Conservation (phyloP, 2,113 vertebrate genomes). For the Brienomyrus longianalis region DNA sequence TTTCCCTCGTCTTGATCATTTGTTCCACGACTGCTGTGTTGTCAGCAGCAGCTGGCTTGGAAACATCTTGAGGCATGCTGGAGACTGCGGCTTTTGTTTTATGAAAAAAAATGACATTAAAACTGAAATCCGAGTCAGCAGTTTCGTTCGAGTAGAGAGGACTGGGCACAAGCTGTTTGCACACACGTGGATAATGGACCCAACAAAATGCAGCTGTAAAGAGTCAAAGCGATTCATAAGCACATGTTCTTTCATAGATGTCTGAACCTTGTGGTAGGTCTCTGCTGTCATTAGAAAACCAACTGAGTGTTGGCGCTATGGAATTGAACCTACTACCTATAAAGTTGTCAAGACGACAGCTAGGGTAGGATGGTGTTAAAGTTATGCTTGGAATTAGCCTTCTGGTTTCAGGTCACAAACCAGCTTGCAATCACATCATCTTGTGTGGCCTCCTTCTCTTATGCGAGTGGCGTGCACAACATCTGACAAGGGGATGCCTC, state of each 20-base stretch:
- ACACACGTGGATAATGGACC: slow-evolving; percentile 26
- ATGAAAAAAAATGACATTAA: slow-evolving; percentile 53
- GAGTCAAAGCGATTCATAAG: slow-evolving; percentile 22
- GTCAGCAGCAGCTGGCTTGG: slow-evolving; percentile 33
- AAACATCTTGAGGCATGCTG: slow-evolving; percentile 42
- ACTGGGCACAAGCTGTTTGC: slow-evolving; percentile 31
- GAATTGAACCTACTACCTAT: not conserved
- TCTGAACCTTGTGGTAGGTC: not conserved
- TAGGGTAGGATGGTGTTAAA: not conserved
- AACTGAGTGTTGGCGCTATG: not conserved
- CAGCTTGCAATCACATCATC: not conserved
- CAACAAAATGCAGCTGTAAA: slow-evolving; percentile 24
- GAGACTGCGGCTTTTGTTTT: slow-evolving; percentile 65
- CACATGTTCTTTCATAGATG: slow-evolving; percentile 20
- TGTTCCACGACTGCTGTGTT: slow-evolving; percentile 45
- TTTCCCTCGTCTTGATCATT: slow-evolving; percentile 27
- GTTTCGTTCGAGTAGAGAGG: slow-evolving; percentile 55
- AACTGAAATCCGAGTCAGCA: slow-evolving; percentile 53
- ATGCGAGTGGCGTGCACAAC: not conserved
- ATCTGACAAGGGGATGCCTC: not conserved
- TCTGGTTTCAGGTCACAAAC: not conserved
- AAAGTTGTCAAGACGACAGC: not conserved
- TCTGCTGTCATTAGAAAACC: not conserved
- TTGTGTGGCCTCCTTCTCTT: not conserved
- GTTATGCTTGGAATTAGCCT: not conserved